Conservation (phyloP, 2,888 invertebrate species). For the Drosophila macrothrix region DNA sequence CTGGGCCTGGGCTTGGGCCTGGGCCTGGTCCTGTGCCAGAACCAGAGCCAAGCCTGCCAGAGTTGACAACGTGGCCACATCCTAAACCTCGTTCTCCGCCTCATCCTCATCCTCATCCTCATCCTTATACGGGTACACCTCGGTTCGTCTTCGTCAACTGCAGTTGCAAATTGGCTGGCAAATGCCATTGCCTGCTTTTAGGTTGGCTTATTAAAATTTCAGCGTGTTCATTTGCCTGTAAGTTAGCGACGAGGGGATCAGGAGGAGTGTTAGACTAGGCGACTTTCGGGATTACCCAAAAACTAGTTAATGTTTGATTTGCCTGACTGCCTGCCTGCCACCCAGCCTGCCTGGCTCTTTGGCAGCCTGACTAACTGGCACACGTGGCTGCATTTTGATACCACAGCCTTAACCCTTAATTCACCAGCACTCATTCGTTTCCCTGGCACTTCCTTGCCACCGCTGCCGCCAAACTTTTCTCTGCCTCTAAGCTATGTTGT, state of each 20-base stretch:
- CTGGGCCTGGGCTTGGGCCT: conserved; percentile 9
- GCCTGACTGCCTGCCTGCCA: conserved; percentile 35
- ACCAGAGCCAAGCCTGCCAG: conserved; percentile 21
- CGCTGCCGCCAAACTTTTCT: conserved; percentile 17
- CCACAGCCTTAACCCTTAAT: conserved; percentile 24
- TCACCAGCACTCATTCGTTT: background rate
- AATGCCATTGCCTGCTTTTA: conserved; percentile 78
- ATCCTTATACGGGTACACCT: conserved; percentile 21
- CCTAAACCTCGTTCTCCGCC: conserved; percentile 17
- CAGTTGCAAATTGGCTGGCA: conserved; percentile 78
- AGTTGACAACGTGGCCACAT: conserved; percentile 57
- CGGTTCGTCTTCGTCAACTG: conserved; percentile 64
- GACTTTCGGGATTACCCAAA: conserved; percentile 65
- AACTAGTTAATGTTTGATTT: conserved; percentile 78
- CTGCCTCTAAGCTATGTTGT: conserved; percentile 30
- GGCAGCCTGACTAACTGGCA: conserved; percentile 32
- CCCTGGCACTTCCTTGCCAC: background rate
- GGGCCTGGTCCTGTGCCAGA: conserved; percentile 19
- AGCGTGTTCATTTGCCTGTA: conserved; percentile 77
- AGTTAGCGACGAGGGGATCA: conserved; percentile 31
- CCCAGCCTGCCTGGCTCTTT: conserved; percentile 25
- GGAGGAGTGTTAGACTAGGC: conserved; percentile 33
- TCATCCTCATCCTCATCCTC: conserved; percentile 8
- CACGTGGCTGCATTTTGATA: conserved; percentile 64
- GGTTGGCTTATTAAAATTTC: conserved; percentile 80